A percentile compares a stretch with the other conserved stretches of the same genome.
These are phyloP conservation scores for Perizoma affinitatum DNA, from an alignment of 2,888 invertebrate genomes.

Conservation along the genomic window DNA sequence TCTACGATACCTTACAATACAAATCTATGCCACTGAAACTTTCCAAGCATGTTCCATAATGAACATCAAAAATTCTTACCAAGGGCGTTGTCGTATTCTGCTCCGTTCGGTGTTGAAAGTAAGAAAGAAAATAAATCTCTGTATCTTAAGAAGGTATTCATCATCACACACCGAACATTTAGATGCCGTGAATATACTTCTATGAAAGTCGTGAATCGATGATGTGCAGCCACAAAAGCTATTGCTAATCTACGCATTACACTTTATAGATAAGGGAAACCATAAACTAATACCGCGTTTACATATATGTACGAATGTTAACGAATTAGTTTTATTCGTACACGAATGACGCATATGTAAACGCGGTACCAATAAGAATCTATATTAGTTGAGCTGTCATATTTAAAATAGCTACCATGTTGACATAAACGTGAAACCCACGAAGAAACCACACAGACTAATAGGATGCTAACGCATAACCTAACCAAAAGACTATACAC, in stretches of 20 bases:
- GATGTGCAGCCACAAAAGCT: conserved; percentile 16
- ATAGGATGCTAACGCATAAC: too few relatives aligned
- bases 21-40: conserved; percentile 17
- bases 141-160: neutral
- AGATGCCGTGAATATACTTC: neutral
- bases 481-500: neutral
- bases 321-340: too few relatives aligned
- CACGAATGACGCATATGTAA: too few relatives aligned
- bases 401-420: too few relatives aligned
- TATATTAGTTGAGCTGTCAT: too few relatives aligned
- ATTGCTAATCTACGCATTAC: conserved; percentile 6
- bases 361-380: too few relatives aligned
- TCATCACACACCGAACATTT: neutral
- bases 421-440: too few relatives aligned
- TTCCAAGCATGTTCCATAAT: conserved; percentile 17
- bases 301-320: too few relatives aligned
- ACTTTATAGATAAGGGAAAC: neutral
- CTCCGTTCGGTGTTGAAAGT: conserved; percentile 26
- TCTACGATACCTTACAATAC: conserved; percentile 8
- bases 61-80: conserved; percentile 28
- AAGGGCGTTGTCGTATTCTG: conserved; percentile 23
- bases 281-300: too few relatives aligned
- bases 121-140: conserved; percentile 24
- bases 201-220: too few relatives aligned
- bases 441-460: too few relatives aligned